Base-by-base conservation (phyloP, 1,140 invertebrate species). In the Micrasema longulum region DNA sequence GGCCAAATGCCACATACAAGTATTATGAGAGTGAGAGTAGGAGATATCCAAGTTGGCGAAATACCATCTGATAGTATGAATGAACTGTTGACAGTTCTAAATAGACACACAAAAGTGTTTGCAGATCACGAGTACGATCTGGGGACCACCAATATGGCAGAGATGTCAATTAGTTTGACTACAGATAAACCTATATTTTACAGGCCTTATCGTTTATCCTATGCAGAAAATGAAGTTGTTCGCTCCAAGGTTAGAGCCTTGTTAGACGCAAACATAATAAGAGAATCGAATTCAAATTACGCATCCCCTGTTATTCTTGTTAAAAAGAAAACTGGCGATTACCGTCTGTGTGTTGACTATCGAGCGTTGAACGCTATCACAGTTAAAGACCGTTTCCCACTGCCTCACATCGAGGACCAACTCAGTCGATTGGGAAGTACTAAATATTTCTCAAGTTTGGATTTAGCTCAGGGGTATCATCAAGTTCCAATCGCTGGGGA, bases 321-420 rank as follows among this genome's bases (percentile, higher is more conserved):
- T 2, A 76, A 72, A 16, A 79, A 80, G 48, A 76, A 74, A 12
- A 76, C 77, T 35, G 76, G 76, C 0, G 67, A 75, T 7, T 48
- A 71, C 16, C 41, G 75, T 50, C 52, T 78, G 6, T 72, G 75
- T 7, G 77, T 80, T 0, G 80, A 80, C 60, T 81, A 80, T 72
- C 66, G 80, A 0, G 70, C 76, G 0, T 50, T 81, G 22, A 82
- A 81, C 52, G 73, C 76, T 2, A 73, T 78, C 0, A 79, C 78
- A 2, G 63, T 80, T 5, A 77, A 78, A 20, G 79, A 81, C 41
- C 20, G 68, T 10, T 78, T 71, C 38, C 75, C 76, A 23, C 31
- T 75, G 20, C 72, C 67, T 14, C 50, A 73, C 9, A 77, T 78
- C 3, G 76, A 76, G 10, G 77, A 79, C 18, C 77, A 77, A 26